A percentile compares a stretch with the other conserved stretches of the same genome.
Conservation (phyloP, 2,888 invertebrate species). For the Lochmaea crataegi region DNA sequence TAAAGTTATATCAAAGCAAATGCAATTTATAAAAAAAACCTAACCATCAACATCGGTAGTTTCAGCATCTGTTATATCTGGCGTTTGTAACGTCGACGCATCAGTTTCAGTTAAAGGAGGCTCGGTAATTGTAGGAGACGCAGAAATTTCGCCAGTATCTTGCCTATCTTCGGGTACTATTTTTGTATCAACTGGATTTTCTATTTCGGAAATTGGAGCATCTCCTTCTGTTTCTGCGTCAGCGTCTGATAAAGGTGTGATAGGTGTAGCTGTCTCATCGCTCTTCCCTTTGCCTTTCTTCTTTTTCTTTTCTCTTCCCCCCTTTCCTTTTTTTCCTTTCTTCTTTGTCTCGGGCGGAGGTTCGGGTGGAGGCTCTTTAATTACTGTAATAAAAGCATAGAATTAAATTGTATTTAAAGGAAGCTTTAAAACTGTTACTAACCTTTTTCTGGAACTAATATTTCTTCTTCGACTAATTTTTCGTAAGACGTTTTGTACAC, state of each 20-base stretch:
- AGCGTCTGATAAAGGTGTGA: constrained; percentile 11
- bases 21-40: neutral
- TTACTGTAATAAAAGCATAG: constrained; percentile 34
- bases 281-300: constrained; percentile 43
- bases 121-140: constrained; percentile 29
- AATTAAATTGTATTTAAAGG: constrained; percentile 2
- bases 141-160: constrained; percentile 25
- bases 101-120: constrained; percentile 48
- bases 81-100: constrained; percentile 52
- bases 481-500: constrained; percentile 78
- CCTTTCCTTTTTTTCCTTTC: constrained; percentile 48
- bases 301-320: constrained; percentile 41
- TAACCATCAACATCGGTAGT: constrained; percentile 48
- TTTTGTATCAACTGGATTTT: constrained; percentile 13
- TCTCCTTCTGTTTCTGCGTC: constrained; percentile 26
- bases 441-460: constrained; percentile 80
- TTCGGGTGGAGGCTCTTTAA: constrained; percentile 25
- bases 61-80: constrained; percentile 54
- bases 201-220: constrained; percentile 15
- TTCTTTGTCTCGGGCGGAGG: constrained; percentile 30
- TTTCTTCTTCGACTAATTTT: constrained; percentile 80
- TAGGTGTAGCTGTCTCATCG: constrained; percentile 26
- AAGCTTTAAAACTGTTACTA: constrained; percentile 58
- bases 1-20: neutral
- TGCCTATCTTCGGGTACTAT: constrained; percentile 13